These are phyloP conservation scores for Andrena dorsata DNA, from an alignment of 2,888 invertebrate genomes.

Conservation along the genomic window DNA sequence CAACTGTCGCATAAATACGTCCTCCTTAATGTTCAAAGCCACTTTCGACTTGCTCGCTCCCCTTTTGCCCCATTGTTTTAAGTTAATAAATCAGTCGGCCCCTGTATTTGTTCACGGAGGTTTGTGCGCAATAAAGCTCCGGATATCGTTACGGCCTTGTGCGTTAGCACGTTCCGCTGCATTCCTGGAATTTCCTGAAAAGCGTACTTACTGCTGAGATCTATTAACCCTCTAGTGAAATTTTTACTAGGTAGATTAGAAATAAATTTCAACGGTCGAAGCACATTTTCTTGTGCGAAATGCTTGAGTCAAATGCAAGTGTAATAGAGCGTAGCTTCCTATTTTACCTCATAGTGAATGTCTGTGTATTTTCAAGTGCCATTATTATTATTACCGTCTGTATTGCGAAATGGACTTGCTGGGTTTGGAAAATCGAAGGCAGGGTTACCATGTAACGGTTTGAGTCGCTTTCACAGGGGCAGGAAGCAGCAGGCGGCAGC, in stretches of 20 bases:
- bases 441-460: not conserved
- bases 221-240: not conserved
- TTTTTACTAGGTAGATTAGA: not conserved
- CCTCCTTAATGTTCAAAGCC: conserved; percentile 76
- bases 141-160: conserved; percentile 9
- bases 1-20: conserved; percentile 78
- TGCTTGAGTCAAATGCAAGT: not conserved
- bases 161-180: conserved; percentile 27
- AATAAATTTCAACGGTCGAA: not conserved
- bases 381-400: not conserved
- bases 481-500: conserved; percentile 62
- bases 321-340: not conserved
- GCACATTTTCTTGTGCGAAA: not conserved
- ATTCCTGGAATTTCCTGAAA: conserved; percentile 14
- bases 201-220: not conserved
- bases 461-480: conserved; percentile 49
- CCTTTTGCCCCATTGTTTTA: conserved; percentile 46
- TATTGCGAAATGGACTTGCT: not conserved
- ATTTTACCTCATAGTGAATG: not conserved
- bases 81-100: conserved; percentile 39
- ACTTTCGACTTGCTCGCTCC: conserved; percentile 57
- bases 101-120: conserved; percentile 6
- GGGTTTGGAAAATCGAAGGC: conserved; percentile 8
- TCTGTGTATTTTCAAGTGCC: not conserved
- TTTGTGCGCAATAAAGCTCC: conserved; percentile 29